Percentiles rank a stretch among this genome's conserved stretches.
phyloP scores from a whole-genome alignment of 2,113 vertebrate genomes.

The Macrotus californicus region DNA sequence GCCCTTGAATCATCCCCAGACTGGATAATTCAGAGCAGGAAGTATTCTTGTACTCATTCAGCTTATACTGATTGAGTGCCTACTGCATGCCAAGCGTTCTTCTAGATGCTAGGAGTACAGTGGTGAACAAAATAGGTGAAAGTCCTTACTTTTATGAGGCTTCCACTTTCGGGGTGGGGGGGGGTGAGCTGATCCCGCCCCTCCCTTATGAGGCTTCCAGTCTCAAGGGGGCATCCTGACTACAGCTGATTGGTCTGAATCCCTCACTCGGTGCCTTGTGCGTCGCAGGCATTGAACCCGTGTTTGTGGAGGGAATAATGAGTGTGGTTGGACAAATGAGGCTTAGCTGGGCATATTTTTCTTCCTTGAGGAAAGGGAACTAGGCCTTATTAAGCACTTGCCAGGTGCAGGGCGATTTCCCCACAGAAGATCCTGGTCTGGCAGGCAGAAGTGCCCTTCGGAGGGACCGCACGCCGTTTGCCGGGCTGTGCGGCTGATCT shows the following conservation, averaged over 20 bases:
- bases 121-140: not conserved
- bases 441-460: slow-evolving; percentile 23
- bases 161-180: not conserved
- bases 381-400: slow-evolving; percentile 26
- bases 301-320: not conserved
- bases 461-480: not conserved
- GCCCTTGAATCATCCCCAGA: not conserved
- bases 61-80: not conserved
- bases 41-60: not conserved
- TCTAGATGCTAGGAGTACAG: not conserved
- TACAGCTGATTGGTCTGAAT: not conserved
- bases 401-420: slow-evolving; percentile 5
- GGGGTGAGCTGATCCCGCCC: not conserved
- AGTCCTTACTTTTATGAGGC: not conserved
- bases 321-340: not conserved
- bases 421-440: slow-evolving; percentile 3
- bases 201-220: not conserved
- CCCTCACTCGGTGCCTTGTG: not conserved
- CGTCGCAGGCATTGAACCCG: not conserved
- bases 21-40: not conserved
- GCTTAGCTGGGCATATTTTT: slow-evolving; percentile 18
- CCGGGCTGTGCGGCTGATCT: not conserved
- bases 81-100: not conserved
- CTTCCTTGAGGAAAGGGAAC: not conserved
- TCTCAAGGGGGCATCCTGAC: not conserved